phyloP scores from a whole-genome alignment of 2,797 vertebrate genomes.

The Eutrigla gurnardus region DNA sequence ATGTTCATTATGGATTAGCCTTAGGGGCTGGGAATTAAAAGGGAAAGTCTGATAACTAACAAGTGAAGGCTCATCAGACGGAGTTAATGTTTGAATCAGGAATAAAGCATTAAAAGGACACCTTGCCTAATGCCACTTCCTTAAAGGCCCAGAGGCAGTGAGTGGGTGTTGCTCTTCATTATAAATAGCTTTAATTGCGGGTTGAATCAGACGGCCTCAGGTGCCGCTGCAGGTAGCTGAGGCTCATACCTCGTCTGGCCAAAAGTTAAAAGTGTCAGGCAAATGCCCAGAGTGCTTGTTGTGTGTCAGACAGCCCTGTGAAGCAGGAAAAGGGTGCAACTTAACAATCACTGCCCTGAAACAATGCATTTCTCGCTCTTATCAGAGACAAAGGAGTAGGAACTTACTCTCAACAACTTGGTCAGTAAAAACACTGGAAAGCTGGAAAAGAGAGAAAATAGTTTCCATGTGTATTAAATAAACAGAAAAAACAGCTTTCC shows the following conservation, averaged over 20 bases:
- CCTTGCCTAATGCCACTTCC: not conserved
- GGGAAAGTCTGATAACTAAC: conserved; percentile 30
- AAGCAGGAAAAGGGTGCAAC: conserved; percentile 74
- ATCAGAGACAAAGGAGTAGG: conserved; percentile 62
- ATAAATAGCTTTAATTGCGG: conserved; percentile 38
- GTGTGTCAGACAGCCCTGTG: conserved; percentile 40
- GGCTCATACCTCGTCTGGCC: conserved; percentile 19
- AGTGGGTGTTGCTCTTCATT: conserved; percentile 10
- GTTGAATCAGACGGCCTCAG: conserved; percentile 28
- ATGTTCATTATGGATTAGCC: conserved; percentile 39
- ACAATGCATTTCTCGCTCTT: conserved; percentile 69
- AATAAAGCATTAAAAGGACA: conserved; percentile 14
- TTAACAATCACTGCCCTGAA: conserved; percentile 54
- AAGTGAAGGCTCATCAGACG: conserved; percentile 11
- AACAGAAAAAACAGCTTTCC: conserved; percentile 44
- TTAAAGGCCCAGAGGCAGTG: conserved; percentile 13
- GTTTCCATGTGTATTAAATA: conserved; percentile 44
- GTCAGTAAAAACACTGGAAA: conserved; percentile 26
- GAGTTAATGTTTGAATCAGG: conserved; percentile 25
- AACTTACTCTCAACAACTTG: conserved; percentile 52
- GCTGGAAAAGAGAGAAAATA: conserved; percentile 43
- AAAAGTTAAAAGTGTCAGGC: conserved; percentile 11
- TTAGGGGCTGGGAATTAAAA: conserved; percentile 13
- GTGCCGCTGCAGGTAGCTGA: conserved; percentile 30
- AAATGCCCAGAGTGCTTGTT: not conserved